A percentile compares a stretch with the other conserved stretches of the same genome.
phyloP scores from a whole-genome alignment of 2,113 vertebrate species.

The Chauna torquata region DNA sequence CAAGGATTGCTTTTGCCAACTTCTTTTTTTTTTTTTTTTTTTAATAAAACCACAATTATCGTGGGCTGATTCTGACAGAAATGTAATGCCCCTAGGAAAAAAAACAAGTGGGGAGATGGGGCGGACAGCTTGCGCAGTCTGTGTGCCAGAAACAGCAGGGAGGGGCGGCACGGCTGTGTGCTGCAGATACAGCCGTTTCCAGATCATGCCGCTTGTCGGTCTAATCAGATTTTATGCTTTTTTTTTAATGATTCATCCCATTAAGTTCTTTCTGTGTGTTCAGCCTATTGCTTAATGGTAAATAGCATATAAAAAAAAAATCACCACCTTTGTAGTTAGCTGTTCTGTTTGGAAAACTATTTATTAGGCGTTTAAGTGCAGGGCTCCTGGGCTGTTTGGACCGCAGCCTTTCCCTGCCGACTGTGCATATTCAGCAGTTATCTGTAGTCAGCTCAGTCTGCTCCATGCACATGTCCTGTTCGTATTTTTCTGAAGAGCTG shows the following conservation, averaged over 20 bases:
- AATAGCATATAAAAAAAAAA: not conserved
- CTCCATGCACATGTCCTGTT: accelerated
- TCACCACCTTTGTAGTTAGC: not conserved
- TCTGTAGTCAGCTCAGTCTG: not conserved
- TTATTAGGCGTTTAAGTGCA: not conserved
- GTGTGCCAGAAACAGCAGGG: not conserved
- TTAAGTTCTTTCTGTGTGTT: constrained; percentile 1
- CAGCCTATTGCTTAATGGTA: not conserved
- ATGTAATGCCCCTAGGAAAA: constrained; percentile 43
- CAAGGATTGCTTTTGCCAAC: not conserved
- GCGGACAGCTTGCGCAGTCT: not conserved
- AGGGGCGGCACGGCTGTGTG: constrained; percentile 35
- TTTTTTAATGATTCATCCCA: constrained; percentile 3
- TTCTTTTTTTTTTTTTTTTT: constrained; percentile 48
- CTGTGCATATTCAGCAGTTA: accelerated
- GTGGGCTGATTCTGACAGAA: constrained; percentile 37
- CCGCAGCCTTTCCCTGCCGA: not conserved
- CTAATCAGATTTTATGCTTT: constrained; percentile 70
- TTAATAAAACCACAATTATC: constrained; percentile 58
- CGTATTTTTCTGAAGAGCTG: not conserved
- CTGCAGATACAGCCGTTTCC: constrained; percentile 33
- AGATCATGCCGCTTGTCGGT: constrained; percentile 18
- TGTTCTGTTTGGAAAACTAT: not conserved
- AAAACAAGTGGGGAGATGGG: not conserved
- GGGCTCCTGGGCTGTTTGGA: not conserved